Evolutionary conservation across 2,888 invertebrate species (phyloP), one percentile per base, ranked within the genome.

Genomic region (Drosophila neoperkinsi): DNA sequence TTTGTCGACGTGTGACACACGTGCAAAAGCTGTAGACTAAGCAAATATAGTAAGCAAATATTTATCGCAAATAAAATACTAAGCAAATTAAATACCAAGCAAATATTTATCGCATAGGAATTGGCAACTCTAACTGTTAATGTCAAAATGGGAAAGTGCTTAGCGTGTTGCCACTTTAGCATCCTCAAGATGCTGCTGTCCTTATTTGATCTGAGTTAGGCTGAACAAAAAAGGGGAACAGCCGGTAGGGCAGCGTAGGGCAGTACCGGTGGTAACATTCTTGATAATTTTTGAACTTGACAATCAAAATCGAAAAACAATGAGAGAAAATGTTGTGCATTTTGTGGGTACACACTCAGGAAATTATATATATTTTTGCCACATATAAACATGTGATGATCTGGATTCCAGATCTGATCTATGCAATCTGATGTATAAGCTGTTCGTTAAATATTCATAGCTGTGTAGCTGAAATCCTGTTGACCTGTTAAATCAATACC

Each of bases 221-320:
- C 1, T 34, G 4, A 43, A 21, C 13, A 4, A 16, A 21, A n/a
- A n/a, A 10, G 18, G 10, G 2, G 4, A 18, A 18, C 9, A 9
- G 38, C 18, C 9, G 4, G 4, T 11, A 2, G 3, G 28, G 0
- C 0, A 0, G 28, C 28, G 28, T 13, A 6, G 6, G 25, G 25
- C 25, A 25, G 25, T 25, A 25, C 25, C 25, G 25, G 36, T 4
- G 16, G 2, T 5, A 28, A 28, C 94, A 94, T 94, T 25, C 31
- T 11, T 6, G n/a, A 30, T 16, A 13, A 25, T 21, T 16, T 13
- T 46, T 30, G 10, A 28, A 11, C 3, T 62, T 28, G 10, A 10
- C 33, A 28, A 3, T 36, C 58, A 11, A 18, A 28, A 28, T 25
- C 16, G 1, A 7, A 28, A 28, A 28, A 33, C 10, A 33, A 33